Conservation (phyloP, 2,113 vertebrate species). For the Neogobius melanostomus region DNA sequence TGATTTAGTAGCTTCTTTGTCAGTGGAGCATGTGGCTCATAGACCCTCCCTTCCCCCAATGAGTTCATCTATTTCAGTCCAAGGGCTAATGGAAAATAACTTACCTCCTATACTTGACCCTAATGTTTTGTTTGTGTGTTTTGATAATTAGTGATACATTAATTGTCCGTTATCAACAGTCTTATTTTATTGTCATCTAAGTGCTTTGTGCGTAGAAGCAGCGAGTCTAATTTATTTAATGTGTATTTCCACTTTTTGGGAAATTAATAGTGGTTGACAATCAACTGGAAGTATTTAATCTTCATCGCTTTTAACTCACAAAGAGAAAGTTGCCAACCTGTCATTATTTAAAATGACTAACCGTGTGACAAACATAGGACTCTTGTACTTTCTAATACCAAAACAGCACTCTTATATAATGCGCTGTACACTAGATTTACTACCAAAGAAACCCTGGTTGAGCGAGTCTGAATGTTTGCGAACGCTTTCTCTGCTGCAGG, state of each 20-base stretch:
- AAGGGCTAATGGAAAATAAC: conserved; percentile 69
- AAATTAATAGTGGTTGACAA: conserved; percentile 77
- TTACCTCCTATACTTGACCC: conserved; percentile 73
- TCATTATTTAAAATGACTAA: conserved; percentile 64
- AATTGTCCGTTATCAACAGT: conserved; percentile 64
- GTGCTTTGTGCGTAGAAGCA: conserved; percentile 52
- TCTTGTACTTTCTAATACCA: conserved; percentile 46
- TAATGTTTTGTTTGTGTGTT: conserved; percentile 45
- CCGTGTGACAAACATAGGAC: conserved; percentile 47
- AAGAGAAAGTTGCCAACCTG: conserved; percentile 41
- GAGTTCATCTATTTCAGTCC: conserved; percentile 67
- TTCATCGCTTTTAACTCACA: conserved; percentile 48
- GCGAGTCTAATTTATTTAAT: conserved; percentile 63
- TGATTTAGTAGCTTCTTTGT: conserved; percentile 46
- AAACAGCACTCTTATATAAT: conserved; percentile 58
- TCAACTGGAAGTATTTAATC: conserved; percentile 74
- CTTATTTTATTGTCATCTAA: conserved; percentile 53
- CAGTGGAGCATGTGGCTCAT: conserved; percentile 49
- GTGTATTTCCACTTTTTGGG: conserved; percentile 61
- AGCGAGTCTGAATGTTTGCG: conserved; percentile 45
- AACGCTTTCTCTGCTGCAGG: conserved; percentile 39
- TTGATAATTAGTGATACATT: conserved; percentile 28
- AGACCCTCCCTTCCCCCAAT: conserved; percentile 24
- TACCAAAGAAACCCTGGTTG: conserved; percentile 62
- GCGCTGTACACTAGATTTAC: conserved; percentile 46